Evolutionary conservation across 2,888 invertebrate species (phyloP).

Genomic region (Macrosoma leucophasiata): DNA sequence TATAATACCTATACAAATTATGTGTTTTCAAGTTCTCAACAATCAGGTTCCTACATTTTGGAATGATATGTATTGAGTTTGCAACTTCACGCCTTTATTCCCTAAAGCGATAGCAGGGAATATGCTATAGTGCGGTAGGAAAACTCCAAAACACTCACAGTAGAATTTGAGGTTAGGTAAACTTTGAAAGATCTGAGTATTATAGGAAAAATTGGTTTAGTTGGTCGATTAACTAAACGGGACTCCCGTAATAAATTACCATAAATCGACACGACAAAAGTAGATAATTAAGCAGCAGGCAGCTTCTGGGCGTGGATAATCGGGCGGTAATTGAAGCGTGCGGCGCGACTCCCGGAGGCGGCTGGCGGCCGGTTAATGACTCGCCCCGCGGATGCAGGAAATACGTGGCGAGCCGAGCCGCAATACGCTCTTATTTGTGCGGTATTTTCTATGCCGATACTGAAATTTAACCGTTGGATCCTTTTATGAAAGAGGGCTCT

Average conservation of each 20-base stretch:
- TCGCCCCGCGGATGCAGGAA: slow-evolving; percentile 64
- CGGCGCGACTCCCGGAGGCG: slow-evolving; percentile 26
- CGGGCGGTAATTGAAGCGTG: slow-evolving; percentile 57
- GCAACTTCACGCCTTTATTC: no score
- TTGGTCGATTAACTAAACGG: background rate
- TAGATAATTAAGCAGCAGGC: slow-evolving; percentile 28
- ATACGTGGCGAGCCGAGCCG: slow-evolving; percentile 60
- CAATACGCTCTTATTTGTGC: no score
- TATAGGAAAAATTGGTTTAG: background rate
- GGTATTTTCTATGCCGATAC: slow-evolving; percentile 66
- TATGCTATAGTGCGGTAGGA: no score
- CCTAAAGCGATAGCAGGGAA: no score
- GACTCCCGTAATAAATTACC: background rate
- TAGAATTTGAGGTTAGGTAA: no score
- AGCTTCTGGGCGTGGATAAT: slow-evolving; percentile 46
- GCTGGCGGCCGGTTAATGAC: slow-evolving; percentile 57
- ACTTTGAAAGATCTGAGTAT: slow-evolving; percentile 82
- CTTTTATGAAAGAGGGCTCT: slow-evolving; percentile 45
- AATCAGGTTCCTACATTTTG: no score
- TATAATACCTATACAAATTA: no score
- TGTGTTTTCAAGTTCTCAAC: no score
- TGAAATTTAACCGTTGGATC: slow-evolving; percentile 61
- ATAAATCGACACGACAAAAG: slow-evolving; percentile 2
- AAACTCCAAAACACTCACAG: no score
- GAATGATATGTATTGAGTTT: no score